A percentile compares a stretch with the other conserved stretches of the same genome.
phyloP scores from a whole-genome alignment of 2,888 invertebrate genomes.

The Drosophila anceps region DNA sequence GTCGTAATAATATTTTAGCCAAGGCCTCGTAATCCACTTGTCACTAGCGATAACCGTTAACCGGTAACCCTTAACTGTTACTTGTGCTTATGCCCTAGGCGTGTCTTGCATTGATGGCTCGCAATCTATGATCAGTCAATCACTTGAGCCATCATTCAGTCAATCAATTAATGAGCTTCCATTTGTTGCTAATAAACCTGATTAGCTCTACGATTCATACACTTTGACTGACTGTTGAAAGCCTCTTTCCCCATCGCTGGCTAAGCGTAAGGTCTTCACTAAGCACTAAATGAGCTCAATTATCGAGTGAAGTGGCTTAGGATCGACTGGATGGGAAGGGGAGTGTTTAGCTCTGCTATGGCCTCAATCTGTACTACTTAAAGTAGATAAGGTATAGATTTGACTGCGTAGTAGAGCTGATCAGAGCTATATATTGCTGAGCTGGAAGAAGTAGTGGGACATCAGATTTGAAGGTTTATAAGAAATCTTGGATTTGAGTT shows the following conservation, averaged over 20 bases:
- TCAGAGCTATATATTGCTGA: too few relatives aligned
- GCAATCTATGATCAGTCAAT: not conserved
- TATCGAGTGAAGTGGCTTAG: not conserved
- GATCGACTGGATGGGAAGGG: not conserved
- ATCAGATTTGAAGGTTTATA: too few relatives aligned
- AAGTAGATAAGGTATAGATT: not conserved
- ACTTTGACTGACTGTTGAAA: slow-evolving; percentile 2
- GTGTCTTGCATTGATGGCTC: not conserved
- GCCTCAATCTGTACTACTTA: not conserved
- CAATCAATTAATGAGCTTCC: slow-evolving; percentile 20
- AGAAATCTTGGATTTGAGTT: too few relatives aligned
- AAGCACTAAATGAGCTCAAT: slow-evolving; percentile 7
- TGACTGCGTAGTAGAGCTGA: not conserved
- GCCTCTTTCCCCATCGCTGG: slow-evolving; percentile 3
- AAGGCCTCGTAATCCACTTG: slow-evolving; percentile 33
- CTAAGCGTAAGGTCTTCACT: slow-evolving; percentile 6
- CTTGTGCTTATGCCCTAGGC: not conserved
- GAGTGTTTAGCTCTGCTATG: not conserved
- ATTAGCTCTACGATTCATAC: slow-evolving; percentile 31
- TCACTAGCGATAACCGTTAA: slow-evolving; percentile 2
- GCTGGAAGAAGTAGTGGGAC: too few relatives aligned
- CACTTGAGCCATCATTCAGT: not conserved
- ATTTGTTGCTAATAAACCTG: slow-evolving; percentile 16
- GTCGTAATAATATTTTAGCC: slow-evolving; percentile 13
- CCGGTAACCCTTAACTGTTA: not conserved